Evolutionary conservation across 2,113 vertebrate genomes (phyloP).

Genomic region (Passer montanus): DNA sequence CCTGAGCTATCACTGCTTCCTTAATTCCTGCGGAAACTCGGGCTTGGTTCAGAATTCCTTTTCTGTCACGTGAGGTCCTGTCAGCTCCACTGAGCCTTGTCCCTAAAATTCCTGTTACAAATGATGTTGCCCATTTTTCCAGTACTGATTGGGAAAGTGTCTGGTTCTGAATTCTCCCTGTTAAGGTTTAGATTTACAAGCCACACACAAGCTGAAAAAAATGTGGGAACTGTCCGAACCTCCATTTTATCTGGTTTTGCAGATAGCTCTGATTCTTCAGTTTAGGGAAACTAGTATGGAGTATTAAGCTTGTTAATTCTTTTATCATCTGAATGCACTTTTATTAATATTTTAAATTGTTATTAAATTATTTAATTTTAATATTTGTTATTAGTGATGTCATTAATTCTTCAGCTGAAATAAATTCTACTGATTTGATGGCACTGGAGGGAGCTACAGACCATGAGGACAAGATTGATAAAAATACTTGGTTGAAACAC

Average conservation of each 20-base stretch:
- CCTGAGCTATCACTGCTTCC: background rate
- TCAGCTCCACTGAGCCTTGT: background rate
- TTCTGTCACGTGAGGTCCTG: background rate
- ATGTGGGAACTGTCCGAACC: background rate
- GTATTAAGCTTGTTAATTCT: background rate
- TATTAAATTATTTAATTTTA: background rate
- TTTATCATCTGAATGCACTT: background rate
- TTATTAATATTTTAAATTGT: background rate
- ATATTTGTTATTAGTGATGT: background rate
- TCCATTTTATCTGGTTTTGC: background rate
- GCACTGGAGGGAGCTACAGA: slow-evolving; percentile 42
- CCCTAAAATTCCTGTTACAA: background rate
- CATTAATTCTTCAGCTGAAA: background rate
- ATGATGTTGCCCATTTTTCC: background rate
- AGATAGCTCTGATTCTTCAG: background rate
- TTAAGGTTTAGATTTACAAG: background rate
- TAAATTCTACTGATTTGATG: background rate
- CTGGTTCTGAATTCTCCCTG: background rate
- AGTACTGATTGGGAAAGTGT: background rate
- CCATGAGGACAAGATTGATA: background rate
- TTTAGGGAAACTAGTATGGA: background rate
- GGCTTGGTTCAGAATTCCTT: background rate
- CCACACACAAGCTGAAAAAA: background rate
- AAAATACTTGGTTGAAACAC: background rate
- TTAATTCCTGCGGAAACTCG: background rate